A percentile compares a stretch with the other conserved stretches of the same genome.
phyloP scores from a whole-genome alignment of 2,888 invertebrate species.

The Loripinus fragilis region DNA sequence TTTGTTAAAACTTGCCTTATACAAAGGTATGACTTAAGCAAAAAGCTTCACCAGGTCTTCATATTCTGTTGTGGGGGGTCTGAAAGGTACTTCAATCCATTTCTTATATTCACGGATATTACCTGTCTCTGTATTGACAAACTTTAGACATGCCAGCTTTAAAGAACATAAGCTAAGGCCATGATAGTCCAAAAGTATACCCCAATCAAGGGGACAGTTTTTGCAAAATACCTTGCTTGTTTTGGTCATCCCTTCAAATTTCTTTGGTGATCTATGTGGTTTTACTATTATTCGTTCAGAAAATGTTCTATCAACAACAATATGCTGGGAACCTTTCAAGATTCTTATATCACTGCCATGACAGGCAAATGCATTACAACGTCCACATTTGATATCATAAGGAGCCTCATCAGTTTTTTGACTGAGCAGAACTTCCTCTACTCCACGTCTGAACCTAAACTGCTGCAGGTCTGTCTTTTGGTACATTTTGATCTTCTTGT shows the following conservation, averaged over 20 bases:
- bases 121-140: constrained; percentile 24
- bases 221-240: constrained; percentile 51
- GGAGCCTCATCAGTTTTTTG: constrained; percentile 28
- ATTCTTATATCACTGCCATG: constrained; percentile 35
- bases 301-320: constrained; percentile 46
- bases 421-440: constrained; percentile 23
- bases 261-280: constrained; percentile 44
- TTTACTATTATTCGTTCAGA: constrained; percentile 29
- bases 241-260: constrained; percentile 45
- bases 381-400: constrained; percentile 39
- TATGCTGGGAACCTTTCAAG: constrained; percentile 22
- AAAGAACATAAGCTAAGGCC: constrained; percentile 34
- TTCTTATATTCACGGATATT: constrained; percentile 22
- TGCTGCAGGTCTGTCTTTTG: constrained; percentile 38
- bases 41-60: constrained; percentile 44
- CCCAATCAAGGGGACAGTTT: constrained; percentile 52
- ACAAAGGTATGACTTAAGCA: not conserved
- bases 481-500: constrained; percentile 26
- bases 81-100: constrained; percentile 45
- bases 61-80: constrained; percentile 22
- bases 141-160: constrained; percentile 37
- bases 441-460: constrained; percentile 24
- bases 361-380: constrained; percentile 38
- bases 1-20: no score
- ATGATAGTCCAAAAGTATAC: constrained; percentile 35